A percentile compares a stretch with the other conserved stretches of the same genome.
phyloP scores from a whole-genome alignment of 2,113 vertebrate species.

The Cavia porcellus region DNA sequence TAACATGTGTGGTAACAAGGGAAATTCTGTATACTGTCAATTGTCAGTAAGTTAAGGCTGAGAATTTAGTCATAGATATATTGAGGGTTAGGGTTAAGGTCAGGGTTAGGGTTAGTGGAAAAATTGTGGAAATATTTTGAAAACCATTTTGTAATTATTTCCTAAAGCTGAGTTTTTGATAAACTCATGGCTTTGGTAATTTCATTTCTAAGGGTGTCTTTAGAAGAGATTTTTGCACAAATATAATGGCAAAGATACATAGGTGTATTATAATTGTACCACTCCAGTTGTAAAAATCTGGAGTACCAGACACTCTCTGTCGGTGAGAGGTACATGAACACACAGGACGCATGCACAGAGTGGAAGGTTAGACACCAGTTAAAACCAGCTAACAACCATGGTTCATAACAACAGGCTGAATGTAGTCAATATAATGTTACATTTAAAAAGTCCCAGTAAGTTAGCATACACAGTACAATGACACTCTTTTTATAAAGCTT shows the following conservation, averaged over 20 bases:
- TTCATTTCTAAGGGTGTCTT: neutral
- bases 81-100: too few species aligned
- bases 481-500: neutral
- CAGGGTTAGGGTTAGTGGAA: neutral
- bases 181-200: neutral
- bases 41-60: neutral
- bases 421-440: neutral
- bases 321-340: rapidly evolving
- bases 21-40: neutral
- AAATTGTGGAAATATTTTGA: neutral
- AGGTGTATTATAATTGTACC: rapidly evolving
- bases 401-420: neutral
- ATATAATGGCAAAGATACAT: neutral
- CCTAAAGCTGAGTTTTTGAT: neutral
- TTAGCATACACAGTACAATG: neutral
- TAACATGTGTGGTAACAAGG: neutral
- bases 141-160: neutral
- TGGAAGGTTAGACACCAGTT: neutral
- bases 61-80: neutral
- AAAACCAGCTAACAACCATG: neutral
- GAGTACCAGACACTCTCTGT: too few species aligned
- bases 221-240: neutral
- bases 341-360: neutral
- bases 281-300: neutral
- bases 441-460: neutral